These are phyloP conservation scores for Laterallus jamaicensis DNA, from an alignment of 2,113 vertebrate genomes.

Conservation along the genomic window DNA sequence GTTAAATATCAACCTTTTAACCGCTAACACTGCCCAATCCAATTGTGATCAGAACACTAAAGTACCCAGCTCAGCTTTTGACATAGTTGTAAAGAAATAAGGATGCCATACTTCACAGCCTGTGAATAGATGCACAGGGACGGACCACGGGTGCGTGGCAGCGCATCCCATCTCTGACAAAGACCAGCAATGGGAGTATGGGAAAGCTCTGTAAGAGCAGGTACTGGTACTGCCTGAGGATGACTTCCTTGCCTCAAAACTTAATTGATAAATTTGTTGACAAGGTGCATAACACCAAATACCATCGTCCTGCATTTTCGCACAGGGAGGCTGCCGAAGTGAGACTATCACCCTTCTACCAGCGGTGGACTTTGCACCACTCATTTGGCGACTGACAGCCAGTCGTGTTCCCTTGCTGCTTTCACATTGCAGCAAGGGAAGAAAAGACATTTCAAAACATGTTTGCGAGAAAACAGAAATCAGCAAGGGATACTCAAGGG, in stretches of 20 bases:
- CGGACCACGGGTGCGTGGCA: background rate
- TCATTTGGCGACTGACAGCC: fast-evolving
- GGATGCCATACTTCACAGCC: background rate
- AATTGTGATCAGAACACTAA: background rate
- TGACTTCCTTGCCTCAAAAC: background rate
- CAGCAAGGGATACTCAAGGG: conserved; percentile 30
- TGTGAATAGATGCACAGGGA: background rate
- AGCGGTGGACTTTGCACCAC: background rate
- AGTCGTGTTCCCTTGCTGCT: background rate
- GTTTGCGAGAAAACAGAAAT: conserved; percentile 28
- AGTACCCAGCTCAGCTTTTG: background rate
- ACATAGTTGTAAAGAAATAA: background rate
- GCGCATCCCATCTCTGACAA: background rate
- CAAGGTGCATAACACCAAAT: background rate
- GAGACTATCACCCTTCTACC: background rate
- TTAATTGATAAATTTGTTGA: background rate
- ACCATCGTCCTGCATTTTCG: background rate
- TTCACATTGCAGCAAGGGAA: background rate
- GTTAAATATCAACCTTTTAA: background rate
- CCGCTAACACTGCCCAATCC: background rate
- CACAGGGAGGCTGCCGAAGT: background rate
- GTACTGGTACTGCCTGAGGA: background rate
- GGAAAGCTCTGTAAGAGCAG: background rate
- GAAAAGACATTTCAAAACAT: conserved; percentile 5
- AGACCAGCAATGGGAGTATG: background rate